Conservation (phyloP, 35 echinoderm and acorn worm species). For the Heliocidaris erythrogramma region DNA sequence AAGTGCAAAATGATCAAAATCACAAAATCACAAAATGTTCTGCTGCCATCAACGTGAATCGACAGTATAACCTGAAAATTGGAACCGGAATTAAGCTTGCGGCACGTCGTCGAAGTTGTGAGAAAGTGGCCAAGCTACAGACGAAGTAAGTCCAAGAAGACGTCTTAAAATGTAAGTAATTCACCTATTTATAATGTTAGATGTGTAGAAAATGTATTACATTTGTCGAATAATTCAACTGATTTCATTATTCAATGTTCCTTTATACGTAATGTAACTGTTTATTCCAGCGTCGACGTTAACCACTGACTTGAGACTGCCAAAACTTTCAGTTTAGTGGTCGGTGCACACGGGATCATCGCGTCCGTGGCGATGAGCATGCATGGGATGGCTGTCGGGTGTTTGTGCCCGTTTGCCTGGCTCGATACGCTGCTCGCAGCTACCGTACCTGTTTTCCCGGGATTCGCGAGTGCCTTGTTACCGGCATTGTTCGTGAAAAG, state of each 20-base stretch:
- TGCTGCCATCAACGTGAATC: neutral
- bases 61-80: neutral
- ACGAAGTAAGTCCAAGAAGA: neutral
- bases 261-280: neutral
- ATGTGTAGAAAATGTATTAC: no score
- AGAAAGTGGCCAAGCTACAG: neutral
- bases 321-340: neutral
- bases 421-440: neutral
- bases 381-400: neutral
- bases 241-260: no score
- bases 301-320: neutral
- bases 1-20: no score
- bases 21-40: neutral
- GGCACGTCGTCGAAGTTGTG: neutral
- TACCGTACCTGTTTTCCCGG: neutral
- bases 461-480: neutral
- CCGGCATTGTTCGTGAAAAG: neutral
- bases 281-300: neutral
- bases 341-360: neutral
- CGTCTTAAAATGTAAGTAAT: neutral
- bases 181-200: neutral
- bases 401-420: neutral
- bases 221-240: no score
- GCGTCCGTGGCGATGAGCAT: neutral
- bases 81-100: no score